Percentiles rank a stretch among this genome's conserved stretches.
These are phyloP conservation scores for Elymnias hypermnestra DNA, from an alignment of 1,140 invertebrate species.

Conservation along the genomic window DNA sequence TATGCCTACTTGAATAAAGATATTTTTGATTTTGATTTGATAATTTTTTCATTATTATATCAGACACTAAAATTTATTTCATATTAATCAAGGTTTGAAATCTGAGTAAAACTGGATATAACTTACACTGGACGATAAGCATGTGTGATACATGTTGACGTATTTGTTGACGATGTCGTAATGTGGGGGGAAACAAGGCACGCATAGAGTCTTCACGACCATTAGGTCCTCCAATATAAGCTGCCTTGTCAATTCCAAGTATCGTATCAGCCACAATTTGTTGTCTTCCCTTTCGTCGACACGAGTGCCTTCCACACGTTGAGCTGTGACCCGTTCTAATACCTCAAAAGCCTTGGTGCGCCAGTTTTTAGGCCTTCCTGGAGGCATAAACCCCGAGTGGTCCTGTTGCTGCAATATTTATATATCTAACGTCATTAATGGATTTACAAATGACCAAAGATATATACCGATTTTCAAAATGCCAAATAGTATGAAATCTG, in stretches of 20 bases:
- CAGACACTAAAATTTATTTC: not conserved
- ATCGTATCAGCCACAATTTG: conserved; percentile 96
- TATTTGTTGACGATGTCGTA: conserved; percentile 95
- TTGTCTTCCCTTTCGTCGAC: conserved; percentile 93
- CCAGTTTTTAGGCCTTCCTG: conserved; percentile 96
- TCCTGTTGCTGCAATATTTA: conserved; percentile 79
- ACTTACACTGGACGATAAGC: conserved; percentile 89
- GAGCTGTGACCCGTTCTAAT: conserved; percentile 88
- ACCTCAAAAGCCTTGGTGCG: conserved; percentile 90
- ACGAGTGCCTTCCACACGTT: conserved; percentile 92
- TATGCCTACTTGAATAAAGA: no score
- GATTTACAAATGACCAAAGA: no score
- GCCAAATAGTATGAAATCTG: no score
- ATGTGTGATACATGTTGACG: conserved; percentile 95
- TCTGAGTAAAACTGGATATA: no score
- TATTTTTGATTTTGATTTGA: no score
- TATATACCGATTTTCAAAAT: no score
- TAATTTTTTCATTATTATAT: no score
- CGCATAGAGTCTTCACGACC: conserved; percentile 94
- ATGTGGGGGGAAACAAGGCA: conserved; percentile 96
- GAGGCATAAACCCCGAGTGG: conserved; percentile 92
- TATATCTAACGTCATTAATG: no score
- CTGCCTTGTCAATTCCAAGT: conserved; percentile 86
- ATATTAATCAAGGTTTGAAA: conserved; percentile 4
- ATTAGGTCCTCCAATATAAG: conserved; percentile 93